Percentiles rank a stretch among this genome's conserved stretches.
phyloP scores from a whole-genome alignment of 1,140 invertebrate genomes.

The fruit fly (Drosophila melanogaster) region DNA sequence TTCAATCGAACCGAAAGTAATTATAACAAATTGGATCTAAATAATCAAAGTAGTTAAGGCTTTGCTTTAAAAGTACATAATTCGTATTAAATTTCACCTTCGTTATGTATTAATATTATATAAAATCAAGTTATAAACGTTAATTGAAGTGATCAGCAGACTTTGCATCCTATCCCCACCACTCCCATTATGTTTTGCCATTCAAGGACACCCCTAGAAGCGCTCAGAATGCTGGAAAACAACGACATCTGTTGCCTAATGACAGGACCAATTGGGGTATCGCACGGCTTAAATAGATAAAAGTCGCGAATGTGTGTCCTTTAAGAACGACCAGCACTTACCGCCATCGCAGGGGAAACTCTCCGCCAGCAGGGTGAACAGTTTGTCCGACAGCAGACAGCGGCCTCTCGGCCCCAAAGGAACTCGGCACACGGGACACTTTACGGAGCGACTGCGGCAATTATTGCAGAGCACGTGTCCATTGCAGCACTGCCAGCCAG shows the following conservation, averaged over 20 bases:
- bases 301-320: constrained; percentile 21
- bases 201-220: background rate
- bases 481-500: constrained; percentile 85
- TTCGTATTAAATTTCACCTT: too few relatives aligned
- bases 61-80: too few relatives aligned
- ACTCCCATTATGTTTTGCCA: background rate
- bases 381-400: constrained; percentile 85
- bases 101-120: background rate
- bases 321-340: constrained; percentile 48
- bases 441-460: constrained; percentile 84
- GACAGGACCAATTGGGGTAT: constrained; percentile 61
- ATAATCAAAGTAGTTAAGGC: background rate
- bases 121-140: background rate
- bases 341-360: constrained; percentile 84
- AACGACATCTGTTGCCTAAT: constrained; percentile 43
- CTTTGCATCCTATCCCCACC: too few relatives aligned
- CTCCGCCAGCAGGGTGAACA: constrained; percentile 84
- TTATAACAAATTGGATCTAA: too few relatives aligned
- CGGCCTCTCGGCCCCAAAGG: constrained; percentile 82
- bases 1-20: too few relatives aligned
- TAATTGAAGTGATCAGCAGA: background rate
- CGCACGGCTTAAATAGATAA: constrained; percentile 40
- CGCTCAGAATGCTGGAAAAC: background rate
- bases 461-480: constrained; percentile 85
- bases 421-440: constrained; percentile 85